Percentiles rank a stretch among this genome's conserved stretches.
These are phyloP conservation scores for Battus philenor DNA, from an alignment of 1,140 invertebrate species.

Conservation along the genomic window DNA sequence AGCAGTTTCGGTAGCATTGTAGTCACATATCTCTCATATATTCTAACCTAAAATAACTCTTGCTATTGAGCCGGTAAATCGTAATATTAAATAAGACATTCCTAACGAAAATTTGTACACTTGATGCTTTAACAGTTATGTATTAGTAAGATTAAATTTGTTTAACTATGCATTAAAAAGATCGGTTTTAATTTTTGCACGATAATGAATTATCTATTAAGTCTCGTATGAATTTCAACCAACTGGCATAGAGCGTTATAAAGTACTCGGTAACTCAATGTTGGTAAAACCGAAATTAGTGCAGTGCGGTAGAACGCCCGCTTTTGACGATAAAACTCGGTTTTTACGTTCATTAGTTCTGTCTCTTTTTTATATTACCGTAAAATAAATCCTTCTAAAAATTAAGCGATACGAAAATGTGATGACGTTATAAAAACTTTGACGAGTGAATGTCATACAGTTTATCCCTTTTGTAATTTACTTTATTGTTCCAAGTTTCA, in stretches of 20 bases:
- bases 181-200: too few relatives aligned
- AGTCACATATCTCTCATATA: too few relatives aligned
- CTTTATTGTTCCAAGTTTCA: not conserved
- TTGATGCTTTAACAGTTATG: too few relatives aligned
- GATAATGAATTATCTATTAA: too few relatives aligned
- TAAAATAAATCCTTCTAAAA: not conserved
- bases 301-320: constrained; percentile 5
- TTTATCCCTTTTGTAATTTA: not conserved
- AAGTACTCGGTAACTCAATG: constrained; percentile 8
- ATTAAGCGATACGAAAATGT: not conserved
- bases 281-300: constrained; percentile 3
- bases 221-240: constrained; percentile 1
- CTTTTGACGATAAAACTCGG: constrained; percentile 11
- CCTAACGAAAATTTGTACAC: too few relatives aligned
- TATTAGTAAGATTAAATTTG: too few relatives aligned
- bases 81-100: too few relatives aligned
- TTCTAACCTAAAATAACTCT: too few relatives aligned
- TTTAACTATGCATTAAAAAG: too few relatives aligned
- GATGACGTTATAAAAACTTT: not conserved
- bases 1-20: too few relatives aligned
- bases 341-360: constrained; percentile 9
- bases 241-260: not conserved
- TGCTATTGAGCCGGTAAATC: too few relatives aligned
- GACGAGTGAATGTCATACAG: not conserved
- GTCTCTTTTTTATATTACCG: constrained; percentile 1